Percentiles rank a stretch among this genome's conserved stretches.
These are phyloP conservation scores for Hucho hucho DNA, from an alignment of 2,113 vertebrate species.

Conservation along the genomic window DNA sequence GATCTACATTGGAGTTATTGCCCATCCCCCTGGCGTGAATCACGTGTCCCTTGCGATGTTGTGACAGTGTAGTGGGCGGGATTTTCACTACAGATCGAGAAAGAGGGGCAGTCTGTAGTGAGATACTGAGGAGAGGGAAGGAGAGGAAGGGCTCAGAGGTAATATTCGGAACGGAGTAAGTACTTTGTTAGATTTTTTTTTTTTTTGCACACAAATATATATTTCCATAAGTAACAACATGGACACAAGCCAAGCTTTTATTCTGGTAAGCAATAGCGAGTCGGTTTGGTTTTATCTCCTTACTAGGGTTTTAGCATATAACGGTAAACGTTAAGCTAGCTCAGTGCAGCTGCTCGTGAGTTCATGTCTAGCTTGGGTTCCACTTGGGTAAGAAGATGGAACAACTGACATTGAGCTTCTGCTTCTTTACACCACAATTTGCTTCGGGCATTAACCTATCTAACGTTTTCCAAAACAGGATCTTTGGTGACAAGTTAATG, in stretches of 20 bases:
- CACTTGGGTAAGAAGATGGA: constrained; percentile 29
- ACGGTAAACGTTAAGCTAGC: background rate
- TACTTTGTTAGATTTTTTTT: constrained; percentile 36
- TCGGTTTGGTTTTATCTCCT: background rate
- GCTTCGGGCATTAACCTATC: background rate
- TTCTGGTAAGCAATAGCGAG: too few species aligned
- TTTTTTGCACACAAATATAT: background rate
- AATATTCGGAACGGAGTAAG: constrained; percentile 67
- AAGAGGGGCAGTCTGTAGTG: constrained; percentile 67
- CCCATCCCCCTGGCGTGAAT: constrained; percentile 69
- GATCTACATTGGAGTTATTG: constrained; percentile 61
- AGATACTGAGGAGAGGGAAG: constrained; percentile 73
- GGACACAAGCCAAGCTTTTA: too few species aligned
- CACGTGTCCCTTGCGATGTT: constrained; percentile 68
- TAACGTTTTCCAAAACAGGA: background rate
- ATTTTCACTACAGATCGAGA: constrained; percentile 65
- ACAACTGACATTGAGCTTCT: constrained; percentile 53
- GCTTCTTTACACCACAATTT: constrained; percentile 25
- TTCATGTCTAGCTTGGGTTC: constrained; percentile 51
- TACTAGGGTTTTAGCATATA: background rate
- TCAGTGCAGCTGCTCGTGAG: constrained; percentile 36
- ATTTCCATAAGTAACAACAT: background rate
- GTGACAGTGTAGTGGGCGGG: constrained; percentile 74
- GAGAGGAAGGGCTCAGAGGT: constrained; percentile 62
- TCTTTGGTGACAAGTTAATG: background rate